These are phyloP conservation scores for Nerophis ophidion DNA, from an alignment of 2,113 vertebrate genomes.

Conservation along the genomic window DNA sequence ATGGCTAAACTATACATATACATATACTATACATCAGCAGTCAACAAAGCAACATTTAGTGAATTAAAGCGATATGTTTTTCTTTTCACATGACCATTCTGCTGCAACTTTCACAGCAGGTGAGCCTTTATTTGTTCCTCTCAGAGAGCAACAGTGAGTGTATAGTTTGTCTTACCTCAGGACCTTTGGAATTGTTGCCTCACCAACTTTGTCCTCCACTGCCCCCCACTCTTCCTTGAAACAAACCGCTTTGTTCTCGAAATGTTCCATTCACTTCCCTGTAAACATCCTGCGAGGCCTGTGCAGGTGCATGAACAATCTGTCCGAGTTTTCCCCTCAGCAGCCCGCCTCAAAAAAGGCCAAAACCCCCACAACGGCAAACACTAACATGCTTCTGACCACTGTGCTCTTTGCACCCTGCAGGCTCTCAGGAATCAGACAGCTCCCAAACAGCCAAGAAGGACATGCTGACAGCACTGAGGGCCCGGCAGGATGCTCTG, in stretches of 20 bases:
- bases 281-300: conserved; percentile 65
- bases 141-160: conserved; percentile 10
- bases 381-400: conserved; percentile 5
- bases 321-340: neutral
- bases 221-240: conserved; percentile 37
- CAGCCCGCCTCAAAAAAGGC: conserved; percentile 8
- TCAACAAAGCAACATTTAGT: neutral
- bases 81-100: conserved; percentile 2
- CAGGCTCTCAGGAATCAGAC: conserved; percentile 98
- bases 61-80: conserved; percentile 7
- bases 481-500: conserved; percentile 94
- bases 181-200: conserved; percentile 42
- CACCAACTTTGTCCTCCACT: conserved; percentile 56
- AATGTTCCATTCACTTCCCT: conserved; percentile 60
- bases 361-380: conserved; percentile 1
- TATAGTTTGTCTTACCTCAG: conserved; percentile 28
- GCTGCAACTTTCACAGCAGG: conserved; percentile 12
- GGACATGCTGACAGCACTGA: conserved; percentile 94
- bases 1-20: too few species aligned
- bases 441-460: conserved; percentile 98
- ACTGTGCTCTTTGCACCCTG: conserved; percentile 20
- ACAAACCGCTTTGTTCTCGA: conserved; percentile 56
- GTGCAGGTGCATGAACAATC: conserved; percentile 49
- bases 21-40: neutral
- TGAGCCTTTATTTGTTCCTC: conserved; percentile 24